Conservation (phyloP, 2,113 vertebrate species). For the Brachyhypopomus gauderio region DNA sequence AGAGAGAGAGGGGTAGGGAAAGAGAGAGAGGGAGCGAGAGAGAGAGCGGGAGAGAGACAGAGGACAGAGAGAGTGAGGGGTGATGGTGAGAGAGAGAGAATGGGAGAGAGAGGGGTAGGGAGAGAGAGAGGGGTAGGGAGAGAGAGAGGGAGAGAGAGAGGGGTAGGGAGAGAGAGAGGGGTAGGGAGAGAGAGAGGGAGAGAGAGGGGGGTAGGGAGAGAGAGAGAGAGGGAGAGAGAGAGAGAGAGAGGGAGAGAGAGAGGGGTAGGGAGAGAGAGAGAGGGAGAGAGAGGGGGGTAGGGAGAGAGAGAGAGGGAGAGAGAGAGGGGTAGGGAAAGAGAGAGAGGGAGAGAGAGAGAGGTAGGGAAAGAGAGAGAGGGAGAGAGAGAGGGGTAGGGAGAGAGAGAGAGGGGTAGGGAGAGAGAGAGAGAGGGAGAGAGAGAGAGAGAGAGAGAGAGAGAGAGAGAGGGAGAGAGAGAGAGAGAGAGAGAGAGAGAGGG, state of each 20-base stretch:
- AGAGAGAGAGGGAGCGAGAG: neutral
- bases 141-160: neutral
- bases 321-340: too few relatives aligned
- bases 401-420: neutral
- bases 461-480: slow-evolving; percentile 19
- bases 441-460: neutral
- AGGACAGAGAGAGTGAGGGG: slow-evolving; percentile 7
- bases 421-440: neutral
- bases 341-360: slow-evolving; percentile 16
- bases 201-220: slow-evolving; percentile 11
- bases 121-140: neutral
- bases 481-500: slow-evolving; percentile 17
- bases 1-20: neutral
- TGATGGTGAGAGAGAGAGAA: neutral
- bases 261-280: neutral
- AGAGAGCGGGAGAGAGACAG: slow-evolving; percentile 2
- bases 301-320: neutral
- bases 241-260: slow-evolving; percentile 12
- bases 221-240: neutral
- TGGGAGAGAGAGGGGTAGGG: neutral
- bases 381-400: neutral
- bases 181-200: slow-evolving; percentile 2
- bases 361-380: slow-evolving; percentile 30
- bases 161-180: neutral
- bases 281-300: neutral